Evolutionary conservation across 2,113 vertebrate genomes (phyloP).

Genomic region (Girardinichthys multiradiatus): DNA sequence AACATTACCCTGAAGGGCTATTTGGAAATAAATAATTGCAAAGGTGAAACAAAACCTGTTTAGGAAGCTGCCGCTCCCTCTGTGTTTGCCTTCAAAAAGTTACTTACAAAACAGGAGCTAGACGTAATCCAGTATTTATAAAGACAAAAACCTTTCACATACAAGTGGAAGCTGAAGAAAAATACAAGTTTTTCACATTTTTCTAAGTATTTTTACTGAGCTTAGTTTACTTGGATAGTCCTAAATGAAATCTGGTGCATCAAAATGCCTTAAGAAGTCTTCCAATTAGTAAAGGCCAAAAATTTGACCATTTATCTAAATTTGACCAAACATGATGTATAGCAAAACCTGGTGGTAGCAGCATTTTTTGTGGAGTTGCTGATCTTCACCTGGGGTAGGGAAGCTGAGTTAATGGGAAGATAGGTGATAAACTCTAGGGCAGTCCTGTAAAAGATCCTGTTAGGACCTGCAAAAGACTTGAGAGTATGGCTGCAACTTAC

Average conservation of each 20-base stretch:
- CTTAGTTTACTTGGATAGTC: background rate
- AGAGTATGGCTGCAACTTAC: too few relatives aligned
- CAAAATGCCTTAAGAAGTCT: background rate
- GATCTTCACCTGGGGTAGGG: background rate
- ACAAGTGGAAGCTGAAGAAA: background rate
- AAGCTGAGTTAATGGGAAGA: background rate
- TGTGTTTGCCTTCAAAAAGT: constrained; percentile 77
- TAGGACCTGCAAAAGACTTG: background rate
- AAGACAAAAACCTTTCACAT: background rate
- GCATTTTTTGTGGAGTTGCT: background rate
- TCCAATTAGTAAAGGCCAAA: background rate
- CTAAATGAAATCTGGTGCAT: background rate
- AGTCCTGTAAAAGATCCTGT: too few relatives aligned
- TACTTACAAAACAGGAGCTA: constrained; percentile 70
- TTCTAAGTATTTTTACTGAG: background rate
- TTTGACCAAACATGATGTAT: background rate
- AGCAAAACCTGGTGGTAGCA: background rate
- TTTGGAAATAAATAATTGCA: constrained; percentile 99
- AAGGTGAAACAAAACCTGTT: constrained; percentile 94
- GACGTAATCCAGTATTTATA: background rate
- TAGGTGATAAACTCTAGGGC: background rate
- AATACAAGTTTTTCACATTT: background rate
- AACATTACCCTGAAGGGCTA: constrained; percentile 99
- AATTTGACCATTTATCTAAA: too few relatives aligned
- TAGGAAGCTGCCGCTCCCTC: constrained; percentile 82